phyloP scores from a whole-genome alignment of 2,888 invertebrate genomes.

The Lasioglossum vierecki region DNA sequence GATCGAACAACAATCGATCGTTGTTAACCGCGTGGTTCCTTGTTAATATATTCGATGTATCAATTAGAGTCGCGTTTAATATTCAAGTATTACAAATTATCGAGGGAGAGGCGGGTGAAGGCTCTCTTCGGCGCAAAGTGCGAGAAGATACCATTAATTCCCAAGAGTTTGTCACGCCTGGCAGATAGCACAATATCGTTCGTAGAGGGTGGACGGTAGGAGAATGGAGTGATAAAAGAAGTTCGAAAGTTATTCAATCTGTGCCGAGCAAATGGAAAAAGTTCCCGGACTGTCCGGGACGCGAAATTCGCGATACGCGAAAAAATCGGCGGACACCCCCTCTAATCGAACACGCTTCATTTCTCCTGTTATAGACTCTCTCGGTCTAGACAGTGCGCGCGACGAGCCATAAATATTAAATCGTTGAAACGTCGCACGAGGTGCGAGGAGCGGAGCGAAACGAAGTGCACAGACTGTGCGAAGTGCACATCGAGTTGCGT shows the following conservation, averaged over 20 bases:
- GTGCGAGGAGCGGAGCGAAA: neutral
- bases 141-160: slow-evolving; percentile 59
- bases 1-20: neutral
- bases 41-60: neutral
- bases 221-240: slow-evolving; percentile 51
- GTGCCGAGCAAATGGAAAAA: slow-evolving; percentile 60
- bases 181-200: slow-evolving; percentile 59
- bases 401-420: slow-evolving; percentile 6
- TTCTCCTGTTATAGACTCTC: neutral
- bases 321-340: slow-evolving; percentile 48
- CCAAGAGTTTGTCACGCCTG: slow-evolving; percentile 48
- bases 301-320: slow-evolving; percentile 39
- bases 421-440: neutral
- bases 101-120: neutral
- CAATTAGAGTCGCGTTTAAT: neutral
- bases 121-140: slow-evolving; percentile 30
- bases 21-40: neutral
- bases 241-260: slow-evolving; percentile 65
- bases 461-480: neutral
- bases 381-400: neutral
- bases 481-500: neutral
- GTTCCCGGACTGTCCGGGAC: slow-evolving; percentile 48
- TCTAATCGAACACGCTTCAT: slow-evolving; percentile 22
- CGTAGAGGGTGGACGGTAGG: slow-evolving; percentile 16
- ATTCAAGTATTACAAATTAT: slow-evolving; percentile 10